phyloP scores from a whole-genome alignment of 1,140 invertebrate species.

The Episyrphus balteatus region DNA sequence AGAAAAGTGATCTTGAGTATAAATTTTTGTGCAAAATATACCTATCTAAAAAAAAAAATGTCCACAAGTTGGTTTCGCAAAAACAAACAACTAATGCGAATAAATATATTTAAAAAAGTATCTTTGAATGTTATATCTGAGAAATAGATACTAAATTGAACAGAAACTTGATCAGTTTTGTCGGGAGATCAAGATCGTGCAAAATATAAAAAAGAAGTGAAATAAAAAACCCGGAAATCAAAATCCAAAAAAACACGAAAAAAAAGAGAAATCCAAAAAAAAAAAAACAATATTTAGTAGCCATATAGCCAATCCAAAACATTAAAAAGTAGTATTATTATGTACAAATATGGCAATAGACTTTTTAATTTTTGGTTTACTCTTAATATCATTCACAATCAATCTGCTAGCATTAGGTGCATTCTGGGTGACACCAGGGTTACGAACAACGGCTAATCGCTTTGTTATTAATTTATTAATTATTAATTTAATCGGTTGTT shows the following conservation, averaged over 20 bases:
- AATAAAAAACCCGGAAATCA: background rate
- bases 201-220: background rate
- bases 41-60: too few relatives aligned
- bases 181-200: too few relatives aligned
- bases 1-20: too few relatives aligned
- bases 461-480: constrained; percentile 35
- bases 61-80: too few relatives aligned
- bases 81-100: too few relatives aligned
- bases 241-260: background rate
- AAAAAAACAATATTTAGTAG: background rate
- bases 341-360: constrained; percentile 30
- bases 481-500: constrained; percentile 33
- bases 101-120: too few relatives aligned
- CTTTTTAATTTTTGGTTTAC: constrained; percentile 32
- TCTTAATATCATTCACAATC: constrained; percentile 33
- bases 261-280: background rate
- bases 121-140: too few relatives aligned
- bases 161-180: too few relatives aligned
- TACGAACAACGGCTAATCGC: constrained; percentile 35
- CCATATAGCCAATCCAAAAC: background rate
- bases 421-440: constrained; percentile 34
- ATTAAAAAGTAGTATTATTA: constrained; percentile 10
- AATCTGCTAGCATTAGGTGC: constrained; percentile 34
- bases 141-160: too few relatives aligned
- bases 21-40: too few relatives aligned